Evolutionary conservation across 2,113 vertebrate genomes (phyloP).

Genomic region (Dissostichus mawsoni): DNA sequence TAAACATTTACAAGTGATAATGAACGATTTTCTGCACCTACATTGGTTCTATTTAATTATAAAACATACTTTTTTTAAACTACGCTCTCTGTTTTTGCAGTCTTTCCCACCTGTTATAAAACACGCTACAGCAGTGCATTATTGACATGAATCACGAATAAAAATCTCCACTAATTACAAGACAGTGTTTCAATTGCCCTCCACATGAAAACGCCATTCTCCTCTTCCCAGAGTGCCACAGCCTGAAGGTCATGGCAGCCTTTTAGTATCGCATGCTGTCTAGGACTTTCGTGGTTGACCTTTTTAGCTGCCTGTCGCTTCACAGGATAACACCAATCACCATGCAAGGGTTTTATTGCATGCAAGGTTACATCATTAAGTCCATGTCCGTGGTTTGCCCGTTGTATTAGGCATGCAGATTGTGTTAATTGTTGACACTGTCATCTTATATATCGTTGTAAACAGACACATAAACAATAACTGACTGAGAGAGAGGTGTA

Average conservation of each 20-base stretch:
- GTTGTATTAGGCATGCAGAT: constrained; percentile 28
- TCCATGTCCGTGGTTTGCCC: constrained; percentile 6
- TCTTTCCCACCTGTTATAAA: background rate
- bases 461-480: constrained; percentile 11
- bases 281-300: constrained; percentile 70
- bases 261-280: constrained; percentile 67
- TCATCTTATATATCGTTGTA: constrained; percentile 15
- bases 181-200: constrained; percentile 66
- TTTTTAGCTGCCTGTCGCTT: constrained; percentile 70
- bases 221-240: constrained; percentile 61
- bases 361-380: constrained; percentile 53
- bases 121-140: background rate
- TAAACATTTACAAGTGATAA: constrained; percentile 20
- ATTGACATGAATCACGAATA: constrained; percentile 57
- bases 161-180: constrained; percentile 55
- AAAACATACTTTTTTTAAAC: background rate
- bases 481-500: background rate
- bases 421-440: constrained; percentile 10
- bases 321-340: constrained; percentile 55
- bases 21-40: constrained; percentile 26
- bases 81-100: background rate
- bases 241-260: constrained; percentile 77
- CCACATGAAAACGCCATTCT: constrained; percentile 56
- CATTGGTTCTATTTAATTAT: background rate
- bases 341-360: constrained; percentile 24